Conservation (phyloP, 2,797 vertebrate species). For the Uromys caudimaculatus region DNA sequence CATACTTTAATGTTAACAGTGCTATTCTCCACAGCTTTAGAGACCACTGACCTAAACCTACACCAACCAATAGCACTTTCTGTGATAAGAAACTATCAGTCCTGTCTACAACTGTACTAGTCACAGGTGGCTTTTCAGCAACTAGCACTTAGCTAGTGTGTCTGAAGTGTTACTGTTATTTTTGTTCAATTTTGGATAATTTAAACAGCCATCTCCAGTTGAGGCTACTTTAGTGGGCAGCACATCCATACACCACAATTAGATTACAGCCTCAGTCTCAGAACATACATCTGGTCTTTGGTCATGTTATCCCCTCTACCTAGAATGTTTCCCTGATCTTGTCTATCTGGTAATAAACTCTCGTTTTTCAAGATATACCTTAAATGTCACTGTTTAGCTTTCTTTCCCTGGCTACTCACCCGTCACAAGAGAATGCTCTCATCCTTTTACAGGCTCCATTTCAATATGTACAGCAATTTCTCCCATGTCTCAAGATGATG, state of each 20-base stretch:
- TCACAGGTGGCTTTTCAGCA: not conserved
- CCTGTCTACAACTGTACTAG: not conserved
- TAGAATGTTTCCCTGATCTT: conserved; percentile 57
- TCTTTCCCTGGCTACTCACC: not conserved
- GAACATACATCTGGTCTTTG: conserved; percentile 30
- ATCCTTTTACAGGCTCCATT: not conserved
- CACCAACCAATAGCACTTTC: not conserved
- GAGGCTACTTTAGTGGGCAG: not conserved
- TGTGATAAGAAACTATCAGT: not conserved
- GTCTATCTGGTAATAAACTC: conserved; percentile 26
- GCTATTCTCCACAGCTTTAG: not conserved
- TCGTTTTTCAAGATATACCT: conserved; percentile 47
- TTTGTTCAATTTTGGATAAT: conserved; percentile 55
- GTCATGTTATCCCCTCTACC: not conserved
- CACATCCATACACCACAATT: not conserved
- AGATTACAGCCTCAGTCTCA: not conserved
- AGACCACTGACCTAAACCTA: not conserved
- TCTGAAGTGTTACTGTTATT: conserved; percentile 8
- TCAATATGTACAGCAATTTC: not conserved
- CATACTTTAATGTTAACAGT: not conserved
- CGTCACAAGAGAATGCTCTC: not conserved
- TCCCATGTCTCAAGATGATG: not conserved
- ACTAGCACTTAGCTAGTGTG: not conserved
- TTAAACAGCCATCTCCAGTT: conserved; percentile 6
- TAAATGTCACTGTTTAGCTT: conserved; percentile 49